Evolutionary conservation across 1,140 invertebrate species (phyloP), one percentile per base, ranked within the genome.

Genomic region (Lucilia sericata): DNA sequence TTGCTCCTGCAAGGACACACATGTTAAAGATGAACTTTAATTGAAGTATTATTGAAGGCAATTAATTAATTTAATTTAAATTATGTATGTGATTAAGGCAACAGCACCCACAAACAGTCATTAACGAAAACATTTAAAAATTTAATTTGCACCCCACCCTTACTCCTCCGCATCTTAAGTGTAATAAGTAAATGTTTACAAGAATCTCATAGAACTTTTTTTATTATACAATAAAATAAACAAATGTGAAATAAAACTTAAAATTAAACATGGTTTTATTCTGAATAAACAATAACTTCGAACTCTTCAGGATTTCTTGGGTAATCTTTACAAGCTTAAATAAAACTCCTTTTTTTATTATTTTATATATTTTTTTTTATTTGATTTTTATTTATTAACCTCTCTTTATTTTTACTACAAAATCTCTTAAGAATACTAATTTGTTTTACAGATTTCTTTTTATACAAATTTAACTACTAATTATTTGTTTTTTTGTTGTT

Each of bases 1-100:
- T 51, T 96, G 94, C 91, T 87, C 91, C 70, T 91, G 90, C 85
- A 86, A 86, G 83, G 85, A 91, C 36, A 85, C 86, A 80, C 10
- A 74, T 14, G 13, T 76, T 14, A 86, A 83, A 74, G 88, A 88
- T 83, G 88, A 88, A 60, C 86, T 88, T 25, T 88, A 88, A 83
- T 49, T 60, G 25, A 25, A 25, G 65, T 9, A 21, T 76, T 17
- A 19, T 4, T 55, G 13, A n/a, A 49, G 25, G 13, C 49, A 49
- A 49, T 49, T 12, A 49, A 14, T 49, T 49, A 30, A n/a, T n/a
- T n/a, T n/a, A n/a, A n/a, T n/a, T n/a, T n/a, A n/a, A n/a, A n/a
- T n/a, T 36, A 36, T 36, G 36, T 36, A 36, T 13, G 49, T 51
- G 14, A 51, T 51, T 51, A 51, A 51, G 10, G 14, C 4, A 51